Conservation (phyloP, 2,797 vertebrate species). For the Thamnophis elegans region DNA sequence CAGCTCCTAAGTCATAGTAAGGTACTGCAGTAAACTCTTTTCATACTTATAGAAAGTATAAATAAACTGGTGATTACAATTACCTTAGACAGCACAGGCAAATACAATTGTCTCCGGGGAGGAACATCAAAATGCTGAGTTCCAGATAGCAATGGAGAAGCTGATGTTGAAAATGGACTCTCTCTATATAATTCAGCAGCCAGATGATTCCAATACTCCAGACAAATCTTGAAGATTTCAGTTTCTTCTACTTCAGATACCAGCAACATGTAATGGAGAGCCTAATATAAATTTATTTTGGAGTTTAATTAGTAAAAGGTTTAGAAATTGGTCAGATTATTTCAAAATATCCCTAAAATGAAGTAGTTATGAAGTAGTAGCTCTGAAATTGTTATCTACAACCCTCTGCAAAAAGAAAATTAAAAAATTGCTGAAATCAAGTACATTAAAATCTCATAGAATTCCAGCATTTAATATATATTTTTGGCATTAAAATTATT, state of each 20-base stretch:
- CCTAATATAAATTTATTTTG: slow-evolving; percentile 66
- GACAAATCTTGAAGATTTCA: slow-evolving; percentile 96
- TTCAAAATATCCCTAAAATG: background rate
- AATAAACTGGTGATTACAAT: slow-evolving; percentile 2
- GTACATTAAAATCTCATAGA: background rate
- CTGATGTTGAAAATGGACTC: slow-evolving; percentile 91
- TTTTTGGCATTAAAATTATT: background rate
- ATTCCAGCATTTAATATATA: background rate
- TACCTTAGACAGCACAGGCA: slow-evolving; percentile 95
- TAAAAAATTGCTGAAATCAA: background rate
- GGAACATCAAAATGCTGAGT: slow-evolving; percentile 96
- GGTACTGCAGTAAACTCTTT: background rate
- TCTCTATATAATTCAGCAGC: slow-evolving; percentile 95
- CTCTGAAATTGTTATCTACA: background rate
- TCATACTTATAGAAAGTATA: background rate
- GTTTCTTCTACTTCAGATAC: slow-evolving; percentile 98
- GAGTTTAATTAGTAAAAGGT: background rate
- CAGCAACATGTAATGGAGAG: slow-evolving; percentile 92
- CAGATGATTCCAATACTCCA: slow-evolving; percentile 98
- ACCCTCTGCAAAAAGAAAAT: background rate
- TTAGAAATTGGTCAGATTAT: background rate
- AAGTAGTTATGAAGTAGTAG: background rate
- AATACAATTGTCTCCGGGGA: slow-evolving; percentile 90
- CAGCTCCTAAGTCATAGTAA: background rate
- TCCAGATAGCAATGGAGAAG: slow-evolving; percentile 89